Percentiles rank a stretch among this genome's conserved stretches.
Evolutionary conservation across 2,113 vertebrate genomes (phyloP).

Genomic region (Helogale parvula): DNA sequence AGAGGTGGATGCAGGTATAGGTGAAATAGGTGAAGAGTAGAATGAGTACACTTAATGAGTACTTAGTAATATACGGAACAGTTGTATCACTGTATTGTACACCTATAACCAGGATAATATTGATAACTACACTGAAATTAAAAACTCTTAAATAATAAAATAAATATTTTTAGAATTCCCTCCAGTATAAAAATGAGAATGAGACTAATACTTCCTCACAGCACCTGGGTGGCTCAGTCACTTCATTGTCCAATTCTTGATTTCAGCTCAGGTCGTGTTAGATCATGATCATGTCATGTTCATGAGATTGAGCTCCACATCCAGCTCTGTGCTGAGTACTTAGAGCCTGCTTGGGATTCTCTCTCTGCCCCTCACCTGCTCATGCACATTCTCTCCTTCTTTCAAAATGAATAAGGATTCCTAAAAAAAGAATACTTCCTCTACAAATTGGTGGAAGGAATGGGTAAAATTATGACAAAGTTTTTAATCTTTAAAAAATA

Average conservation of each 20-base stretch:
- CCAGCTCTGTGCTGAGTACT: too few species aligned
- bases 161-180: not conserved
- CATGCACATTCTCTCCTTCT: too few species aligned
- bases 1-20: not conserved
- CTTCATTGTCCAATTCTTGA: too few species aligned
- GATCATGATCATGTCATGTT: too few species aligned
- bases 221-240: too few species aligned
- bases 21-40: not conserved
- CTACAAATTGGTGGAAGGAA: not conserved
- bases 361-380: too few species aligned
- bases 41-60: not conserved
- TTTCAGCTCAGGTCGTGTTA: too few species aligned
- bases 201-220: not conserved
- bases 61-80: not conserved
- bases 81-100: not conserved
- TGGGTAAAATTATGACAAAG: not conserved
- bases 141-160: not conserved
- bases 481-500: conserved; percentile 15
- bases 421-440: not conserved
- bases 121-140: not conserved
- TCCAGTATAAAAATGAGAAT: not conserved
- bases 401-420: too few species aligned
- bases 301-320: too few species aligned
- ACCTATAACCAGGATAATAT: not conserved
- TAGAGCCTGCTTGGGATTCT: too few species aligned